Evolutionary conservation across 2,797 vertebrate species (phyloP), one percentile per base, ranked within the genome.

Genomic region (Ptychadena robeensis): DNA sequence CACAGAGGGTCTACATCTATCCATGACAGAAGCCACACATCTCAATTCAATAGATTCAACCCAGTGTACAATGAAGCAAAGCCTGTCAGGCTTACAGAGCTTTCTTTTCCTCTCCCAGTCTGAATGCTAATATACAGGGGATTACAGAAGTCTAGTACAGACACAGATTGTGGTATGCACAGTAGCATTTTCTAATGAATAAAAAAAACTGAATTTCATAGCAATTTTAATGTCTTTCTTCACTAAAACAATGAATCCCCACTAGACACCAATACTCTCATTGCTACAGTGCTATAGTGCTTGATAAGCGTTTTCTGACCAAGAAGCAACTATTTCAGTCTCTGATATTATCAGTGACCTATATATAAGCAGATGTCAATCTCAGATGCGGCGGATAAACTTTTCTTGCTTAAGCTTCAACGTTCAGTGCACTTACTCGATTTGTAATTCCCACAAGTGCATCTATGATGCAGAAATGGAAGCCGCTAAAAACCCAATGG

Each of bases 331-430:
- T n/a, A 12, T 38, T 64, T 35, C 44, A 37, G 48, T 34, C 73
- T 64, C 35, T 74, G 12, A 2, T 30, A 61, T 40, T 61, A 14
- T 67, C 63, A 31, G 63, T 66, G 75, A 66, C 63, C 63, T 77
- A 77, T 67, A 63, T 66, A 67, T 67, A 77, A 38, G 63, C 63
- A 77, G 63, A 77, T 77, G 63, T 37, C 63, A 77, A 78, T 48
- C 61, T 53, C 11, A 67, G n/a, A 78, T 67, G 64, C 64, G 35
- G 31, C 68, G 40, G 64, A 34, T 68, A 44, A 78, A 34, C 37
- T 78, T 67, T 32, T 53, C 30, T 78, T 40, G 66, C 57, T 78
- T 78, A 78, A 78, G 64, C 30, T 30, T 53, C 75, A 67, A 7
- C 22, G 66, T 68, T 37, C 32, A 37, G 12, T 35, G 64, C 40